Evolutionary conservation across 2,888 invertebrate genomes (phyloP), one percentile per base, ranked within the genome.

Genomic region (Drosophila lutescens): DNA sequence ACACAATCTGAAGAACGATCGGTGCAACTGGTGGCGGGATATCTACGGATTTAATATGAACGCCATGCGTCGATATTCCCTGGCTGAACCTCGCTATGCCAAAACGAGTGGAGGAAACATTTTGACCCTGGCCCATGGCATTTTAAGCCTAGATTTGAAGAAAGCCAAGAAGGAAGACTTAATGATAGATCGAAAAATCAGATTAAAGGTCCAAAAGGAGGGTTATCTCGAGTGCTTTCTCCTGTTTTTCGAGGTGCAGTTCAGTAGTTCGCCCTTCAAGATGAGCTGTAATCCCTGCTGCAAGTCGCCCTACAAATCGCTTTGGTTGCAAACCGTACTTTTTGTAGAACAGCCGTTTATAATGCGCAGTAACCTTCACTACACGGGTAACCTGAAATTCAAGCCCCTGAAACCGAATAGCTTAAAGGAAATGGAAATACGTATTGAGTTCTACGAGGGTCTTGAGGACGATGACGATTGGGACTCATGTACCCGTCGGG

Each of bases 21-120:
- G 99, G 93, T 99, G 99, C 89, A 98, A 99, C 93, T 99, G 99
- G 98, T 99, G 99, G 99, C 97, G 98, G 83, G 97, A 97, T 92
- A 99, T 99, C 4, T 99, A 99, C 90, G 99, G 99, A 43, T 99
- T 99, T 91, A 97, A 99, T 92, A 99, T 99, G 99, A 97, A 97
- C 71, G 97, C 97, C 80, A 97, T 99, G 91, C 94, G 98, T 59
- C 96, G 97, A 91, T 97, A 98, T 77, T 98, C 99, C 12, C 97
- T 99, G 79, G 96, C 96, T 49, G 99, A 99, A 93, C 99, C 99
- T 0, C 94, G 67, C 0, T 66, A 55, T 23, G 63, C 36, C n/a
- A 40, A 44, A 1, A 53, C 69, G 0, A 20, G 47, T 0, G 70
- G 53, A 1, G 17, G 74, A 0, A n/a, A 36, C 0, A 5, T 85